Base-by-base conservation (phyloP, 92 coral and sea anemone species). In the Epizoanthus ramosus region DNA sequence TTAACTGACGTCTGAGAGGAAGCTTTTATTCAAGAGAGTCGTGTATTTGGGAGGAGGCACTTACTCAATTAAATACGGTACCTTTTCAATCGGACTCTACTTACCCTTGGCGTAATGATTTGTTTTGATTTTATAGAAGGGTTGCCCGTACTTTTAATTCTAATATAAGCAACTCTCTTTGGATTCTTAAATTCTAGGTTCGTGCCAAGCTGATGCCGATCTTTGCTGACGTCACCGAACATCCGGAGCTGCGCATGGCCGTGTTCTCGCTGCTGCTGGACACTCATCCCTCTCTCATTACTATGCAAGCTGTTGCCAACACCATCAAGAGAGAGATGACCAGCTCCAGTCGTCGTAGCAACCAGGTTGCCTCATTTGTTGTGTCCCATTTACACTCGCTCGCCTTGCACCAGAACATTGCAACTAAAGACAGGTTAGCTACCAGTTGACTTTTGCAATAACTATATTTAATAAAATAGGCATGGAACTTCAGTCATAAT, bases 181-280 rank as follows among this genome's bases (percentile, higher is more conserved):
- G 2, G 15, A 57, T 12, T 45, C 45, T 15, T 5, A 13, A 13
- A 41, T 23, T 45, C 57, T 60, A 92, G 95, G 87, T 84, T 53
- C 83, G 89, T 60, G 63, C 45, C 23, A 68, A 60, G 19, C 76
- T 89, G 50, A 53, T 92, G 47, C 85, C 85, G 16, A 37, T 88
- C 74, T 90, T 95, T 69, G 92, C 90, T 68, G 87, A 93, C 69
- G 86, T 86, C 17, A 58, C 18, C 7, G 86, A 89, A 28, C 31
- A 81, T 74, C 91, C 98, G 9, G 99, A 96, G 72, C 84, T 96
- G 71, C 99, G 99, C 79, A 92, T 92, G 93, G 94, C 98, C 13
- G 73, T 75, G 21, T 93, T 88, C 59, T 87, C 28, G 74, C 39
- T 90, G 45, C 75, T 96, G 87, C 81, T 94, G 68, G 91, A 90